Evolutionary conservation across 53 echinoderm and acorn worm genomes (phyloP).

Genomic region (Paracentrotus lividus): DNA sequence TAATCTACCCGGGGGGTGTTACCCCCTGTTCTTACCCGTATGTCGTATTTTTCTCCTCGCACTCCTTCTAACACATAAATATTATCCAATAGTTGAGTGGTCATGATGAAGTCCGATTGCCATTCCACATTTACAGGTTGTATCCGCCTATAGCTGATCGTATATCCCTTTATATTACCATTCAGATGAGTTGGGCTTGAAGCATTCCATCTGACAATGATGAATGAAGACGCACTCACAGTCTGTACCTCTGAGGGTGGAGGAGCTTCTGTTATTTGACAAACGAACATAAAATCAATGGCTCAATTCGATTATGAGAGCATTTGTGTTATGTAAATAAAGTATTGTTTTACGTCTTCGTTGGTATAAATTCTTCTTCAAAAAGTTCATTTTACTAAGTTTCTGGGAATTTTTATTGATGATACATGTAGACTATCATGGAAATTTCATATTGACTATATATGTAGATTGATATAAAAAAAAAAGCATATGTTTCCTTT

Average conservation of each 20-base stretch:
- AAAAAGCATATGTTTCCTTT: no score
- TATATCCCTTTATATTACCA: neutral
- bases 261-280: neutral
- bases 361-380: no score
- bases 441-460: no score
- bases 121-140: neutral
- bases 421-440: no score
- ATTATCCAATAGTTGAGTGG: neutral
- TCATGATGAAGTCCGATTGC: neutral
- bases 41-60: neutral
- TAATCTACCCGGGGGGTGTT: no score
- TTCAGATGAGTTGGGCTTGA: neutral
- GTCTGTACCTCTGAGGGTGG: slow-evolving; percentile 7
- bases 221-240: neutral
- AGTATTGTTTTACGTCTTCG: no score
- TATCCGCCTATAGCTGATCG: neutral
- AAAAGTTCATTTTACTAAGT: no score
- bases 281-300: no score
- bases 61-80: neutral
- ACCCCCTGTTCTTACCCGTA: neutral
- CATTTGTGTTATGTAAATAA: no score
- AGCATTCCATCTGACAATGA: slow-evolving; percentile 19
- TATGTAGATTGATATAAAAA: no score
- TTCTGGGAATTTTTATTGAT: no score
- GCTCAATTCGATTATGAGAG: no score